phyloP scores from a whole-genome alignment of 2,113 vertebrate genomes.

The Rhynchomys soricoides region DNA sequence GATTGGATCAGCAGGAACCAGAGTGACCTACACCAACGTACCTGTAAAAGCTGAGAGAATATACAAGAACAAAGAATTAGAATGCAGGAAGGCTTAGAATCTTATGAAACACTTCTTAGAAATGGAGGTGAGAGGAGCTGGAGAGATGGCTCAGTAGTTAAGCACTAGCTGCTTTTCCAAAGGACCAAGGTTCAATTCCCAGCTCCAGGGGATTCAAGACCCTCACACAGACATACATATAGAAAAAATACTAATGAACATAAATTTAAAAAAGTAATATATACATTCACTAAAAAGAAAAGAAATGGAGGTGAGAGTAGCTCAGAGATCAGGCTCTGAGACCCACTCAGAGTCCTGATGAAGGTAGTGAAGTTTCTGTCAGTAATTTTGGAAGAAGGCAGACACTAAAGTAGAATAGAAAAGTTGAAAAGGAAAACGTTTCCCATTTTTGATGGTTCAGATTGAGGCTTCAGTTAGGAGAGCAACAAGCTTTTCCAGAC shows the following conservation, averaged over 20 bases:
- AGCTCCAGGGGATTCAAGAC: too few relatives aligned
- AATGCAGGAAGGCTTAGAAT: background rate
- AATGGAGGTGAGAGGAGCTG: background rate
- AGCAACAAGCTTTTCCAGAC: background rate
- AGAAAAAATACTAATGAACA: too few relatives aligned
- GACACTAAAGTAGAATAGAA: background rate
- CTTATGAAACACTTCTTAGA: background rate
- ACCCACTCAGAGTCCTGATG: background rate
- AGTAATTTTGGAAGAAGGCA: background rate
- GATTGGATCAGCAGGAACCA: background rate
- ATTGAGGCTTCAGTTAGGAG: background rate
- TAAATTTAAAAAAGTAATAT: too few relatives aligned
- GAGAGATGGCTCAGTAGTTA: background rate
- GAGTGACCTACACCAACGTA: background rate
- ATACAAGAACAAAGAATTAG: background rate
- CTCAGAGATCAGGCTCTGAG: background rate
- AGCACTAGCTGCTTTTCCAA: too few relatives aligned
- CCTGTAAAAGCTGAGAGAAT: background rate
- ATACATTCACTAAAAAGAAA: too few relatives aligned
- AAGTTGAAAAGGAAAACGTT: background rate
- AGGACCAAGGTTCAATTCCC: too few relatives aligned
- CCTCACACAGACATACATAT: too few relatives aligned
- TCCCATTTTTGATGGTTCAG: too few relatives aligned
- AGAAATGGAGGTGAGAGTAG: background rate
- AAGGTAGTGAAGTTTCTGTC: background rate